Conservation (phyloP, 2,797 vertebrate species). For the Aplochiton taeniatus region DNA sequence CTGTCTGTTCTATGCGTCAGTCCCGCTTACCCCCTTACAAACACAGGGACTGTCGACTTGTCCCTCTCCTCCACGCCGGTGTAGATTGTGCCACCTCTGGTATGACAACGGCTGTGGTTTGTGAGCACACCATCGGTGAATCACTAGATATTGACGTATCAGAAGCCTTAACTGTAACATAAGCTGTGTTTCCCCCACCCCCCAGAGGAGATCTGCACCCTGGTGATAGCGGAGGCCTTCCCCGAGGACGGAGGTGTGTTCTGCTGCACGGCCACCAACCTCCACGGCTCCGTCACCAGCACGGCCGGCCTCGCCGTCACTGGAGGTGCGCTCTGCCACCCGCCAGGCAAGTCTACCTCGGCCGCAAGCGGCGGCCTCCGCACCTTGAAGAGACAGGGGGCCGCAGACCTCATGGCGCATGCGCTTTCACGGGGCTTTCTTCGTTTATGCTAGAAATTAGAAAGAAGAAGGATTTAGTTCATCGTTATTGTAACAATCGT, state of each 20-base stretch:
- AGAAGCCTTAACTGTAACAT: too few relatives aligned
- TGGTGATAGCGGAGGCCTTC: slow-evolving; percentile 96
- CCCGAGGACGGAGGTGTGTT: slow-evolving; percentile 94
- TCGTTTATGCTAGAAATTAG: too few relatives aligned
- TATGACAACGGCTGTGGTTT: too few relatives aligned
- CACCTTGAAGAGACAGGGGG: too few relatives aligned
- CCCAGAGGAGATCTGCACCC: slow-evolving; percentile 95
- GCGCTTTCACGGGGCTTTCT: too few relatives aligned
- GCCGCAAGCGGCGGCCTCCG: background rate
- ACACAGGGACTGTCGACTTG: slow-evolving; percentile 12
- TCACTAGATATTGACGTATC: too few relatives aligned
- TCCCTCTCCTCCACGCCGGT: background rate
- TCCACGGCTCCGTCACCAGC: slow-evolving; percentile 83
- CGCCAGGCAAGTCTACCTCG: background rate
- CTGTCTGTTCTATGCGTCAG: slow-evolving; percentile 19
- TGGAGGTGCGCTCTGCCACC: slow-evolving; percentile 62
- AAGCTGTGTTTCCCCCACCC: too few relatives aligned
- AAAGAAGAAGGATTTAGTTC: too few relatives aligned
- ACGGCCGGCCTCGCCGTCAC: slow-evolving; percentile 82
- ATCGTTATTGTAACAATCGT: too few relatives aligned
- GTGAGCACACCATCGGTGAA: too few relatives aligned
- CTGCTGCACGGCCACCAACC: slow-evolving; percentile 87
- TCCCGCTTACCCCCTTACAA: slow-evolving; percentile 14
- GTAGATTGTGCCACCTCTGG: too few relatives aligned
- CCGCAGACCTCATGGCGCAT: too few relatives aligned